Percentiles rank a stretch among this genome's conserved stretches.
Conservation (phyloP, 2,113 vertebrate species). For the Brachypodius melanocephalos region DNA sequence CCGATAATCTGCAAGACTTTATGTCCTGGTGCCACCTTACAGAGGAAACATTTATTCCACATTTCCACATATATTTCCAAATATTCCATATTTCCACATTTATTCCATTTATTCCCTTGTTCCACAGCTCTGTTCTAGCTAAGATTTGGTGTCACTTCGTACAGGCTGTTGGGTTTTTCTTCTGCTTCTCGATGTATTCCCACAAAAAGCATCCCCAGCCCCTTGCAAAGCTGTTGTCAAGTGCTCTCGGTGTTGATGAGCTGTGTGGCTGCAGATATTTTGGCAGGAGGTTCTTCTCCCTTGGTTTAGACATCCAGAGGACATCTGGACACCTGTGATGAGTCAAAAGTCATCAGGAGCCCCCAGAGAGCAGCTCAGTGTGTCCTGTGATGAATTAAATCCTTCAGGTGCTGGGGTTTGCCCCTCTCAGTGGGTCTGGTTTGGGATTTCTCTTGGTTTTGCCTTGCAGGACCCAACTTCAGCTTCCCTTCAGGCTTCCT, state of each 20-base stretch:
- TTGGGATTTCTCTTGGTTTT: not conserved
- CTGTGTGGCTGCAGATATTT: not conserved
- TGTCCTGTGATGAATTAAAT: not conserved
- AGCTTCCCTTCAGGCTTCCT: not conserved
- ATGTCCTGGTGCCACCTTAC: not conserved
- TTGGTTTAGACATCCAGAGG: not conserved
- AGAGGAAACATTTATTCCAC: not conserved
- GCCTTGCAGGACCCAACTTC: not conserved
- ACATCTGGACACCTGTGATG: not conserved
- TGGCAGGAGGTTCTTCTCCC: not conserved
- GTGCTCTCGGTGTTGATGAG: not conserved
- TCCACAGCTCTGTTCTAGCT: not conserved
- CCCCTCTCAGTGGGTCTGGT: not conserved
- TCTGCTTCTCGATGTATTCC: not conserved
- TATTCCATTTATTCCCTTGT: not conserved
- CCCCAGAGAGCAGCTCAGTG: not conserved
- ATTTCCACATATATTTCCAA: too few relatives aligned
- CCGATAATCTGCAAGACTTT: not conserved
- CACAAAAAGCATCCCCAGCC: not conserved
- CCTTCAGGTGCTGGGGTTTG: not conserved
- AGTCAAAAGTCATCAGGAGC: not conserved
- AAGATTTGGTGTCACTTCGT: not conserved
- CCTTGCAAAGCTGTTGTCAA: not conserved
- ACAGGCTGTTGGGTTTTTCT: not conserved
- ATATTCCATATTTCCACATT: too few relatives aligned